These are phyloP conservation scores for Hemicrepidius hirtus DNA, from an alignment of 2,888 invertebrate genomes.

Conservation along the genomic window DNA sequence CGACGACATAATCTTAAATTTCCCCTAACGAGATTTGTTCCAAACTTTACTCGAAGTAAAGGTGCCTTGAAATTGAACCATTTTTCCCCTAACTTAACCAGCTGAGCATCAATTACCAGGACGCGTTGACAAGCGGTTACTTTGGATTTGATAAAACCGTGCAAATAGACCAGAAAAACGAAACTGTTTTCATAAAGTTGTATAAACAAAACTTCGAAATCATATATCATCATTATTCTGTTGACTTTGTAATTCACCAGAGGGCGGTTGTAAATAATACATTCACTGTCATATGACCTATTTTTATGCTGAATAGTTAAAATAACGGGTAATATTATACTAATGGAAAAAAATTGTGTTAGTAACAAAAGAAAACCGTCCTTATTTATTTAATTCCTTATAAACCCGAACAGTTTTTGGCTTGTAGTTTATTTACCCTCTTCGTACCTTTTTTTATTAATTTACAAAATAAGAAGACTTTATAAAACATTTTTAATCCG, in stretches of 20 bases:
- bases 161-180: not conserved
- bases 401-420: not conserved
- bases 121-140: constrained; percentile 2
- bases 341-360: not conserved
- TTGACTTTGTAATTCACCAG: constrained; percentile 10
- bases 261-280: constrained; percentile 14
- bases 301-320: not conserved
- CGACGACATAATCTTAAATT: constrained; percentile 39
- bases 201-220: constrained; percentile 14
- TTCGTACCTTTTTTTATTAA: not conserved
- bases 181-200: constrained; percentile 9
- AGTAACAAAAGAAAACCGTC: not conserved
- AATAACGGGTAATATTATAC: constrained; percentile 14
- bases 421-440: constrained; percentile 6
- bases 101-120: constrained; percentile 3
- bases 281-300: constrained; percentile 7
- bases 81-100: constrained; percentile 2
- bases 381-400: constrained; percentile 1
- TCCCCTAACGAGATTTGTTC: constrained; percentile 41
- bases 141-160: not conserved
- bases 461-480: not conserved
- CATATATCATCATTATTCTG: constrained; percentile 18
- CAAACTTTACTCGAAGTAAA: constrained; percentile 26
- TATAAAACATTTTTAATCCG: constrained; percentile 6
- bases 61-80: constrained; percentile 31